phyloP scores from a whole-genome alignment of 2,888 invertebrate genomes.

The Polydesmus complanatus region DNA sequence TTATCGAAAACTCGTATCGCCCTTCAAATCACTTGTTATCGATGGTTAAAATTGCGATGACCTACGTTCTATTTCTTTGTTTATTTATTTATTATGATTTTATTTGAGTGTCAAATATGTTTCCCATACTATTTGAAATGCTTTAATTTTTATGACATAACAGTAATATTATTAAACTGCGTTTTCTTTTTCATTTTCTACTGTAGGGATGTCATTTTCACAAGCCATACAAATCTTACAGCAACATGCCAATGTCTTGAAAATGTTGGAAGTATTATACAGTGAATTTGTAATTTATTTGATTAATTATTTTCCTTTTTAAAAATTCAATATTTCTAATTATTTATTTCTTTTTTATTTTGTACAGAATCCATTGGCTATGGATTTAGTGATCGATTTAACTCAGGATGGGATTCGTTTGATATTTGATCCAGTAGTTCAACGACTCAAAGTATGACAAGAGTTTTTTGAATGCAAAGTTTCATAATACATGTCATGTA shows the following conservation, averaged over 20 bases:
- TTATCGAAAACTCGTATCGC: too few species aligned
- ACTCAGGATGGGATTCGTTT: constrained; percentile 92
- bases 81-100: too few species aligned
- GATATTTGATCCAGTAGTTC: constrained; percentile 88
- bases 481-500: constrained; percentile 1
- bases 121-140: too few species aligned
- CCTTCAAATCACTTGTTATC: too few species aligned
- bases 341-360: constrained; percentile 4
- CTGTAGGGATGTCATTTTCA: constrained; percentile 93
- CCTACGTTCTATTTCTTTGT: too few species aligned
- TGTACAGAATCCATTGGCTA: constrained; percentile 73
- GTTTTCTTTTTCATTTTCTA: too few species aligned
- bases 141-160: too few species aligned
- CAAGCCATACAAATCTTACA: constrained; percentile 93
- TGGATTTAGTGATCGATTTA: constrained; percentile 90
- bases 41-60: too few species aligned
- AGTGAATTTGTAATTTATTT: constrained; percentile 65
- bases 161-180: too few species aligned
- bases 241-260: constrained; percentile 85
- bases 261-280: constrained; percentile 91
- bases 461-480: not conserved
- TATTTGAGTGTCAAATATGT: too few species aligned
- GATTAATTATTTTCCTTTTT: not conserved
- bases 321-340: not conserved
- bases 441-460: constrained; percentile 64